Evolutionary conservation across 2,888 invertebrate species (phyloP), one percentile per base, ranked within the genome.

Genomic region (Chymomyza procnemis): DNA sequence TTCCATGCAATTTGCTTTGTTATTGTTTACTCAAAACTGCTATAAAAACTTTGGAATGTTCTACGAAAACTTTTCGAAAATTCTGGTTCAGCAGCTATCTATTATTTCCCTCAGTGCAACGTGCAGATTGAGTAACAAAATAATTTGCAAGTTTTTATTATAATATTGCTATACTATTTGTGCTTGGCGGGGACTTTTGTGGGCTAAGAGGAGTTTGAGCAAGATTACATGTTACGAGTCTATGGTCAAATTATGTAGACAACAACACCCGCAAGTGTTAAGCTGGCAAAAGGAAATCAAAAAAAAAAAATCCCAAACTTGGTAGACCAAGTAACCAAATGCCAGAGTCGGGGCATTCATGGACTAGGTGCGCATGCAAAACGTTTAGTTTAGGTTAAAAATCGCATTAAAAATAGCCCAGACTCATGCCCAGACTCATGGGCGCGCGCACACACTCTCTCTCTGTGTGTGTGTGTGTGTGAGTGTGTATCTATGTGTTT

Each of bases 241-340:
- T 34, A 9, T 16, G 26, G 26, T 34, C 22, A 86, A 81, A 80
- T 83, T 85, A 82, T 84, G 79, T 79, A 76, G 85, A 73, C 82
- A 78, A 85, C 75, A 87, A 85, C 86, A 87, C 88, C 86, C 88
- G 88, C 88, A 88, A 88, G 86, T 87, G 85, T 78, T 84, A 85
- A 85, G 79, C 88, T 79, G 79, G 79, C 77, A 76, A 59, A 55
- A 55, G 19, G 19, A 22, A 55, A 55, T 14, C 16, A 9, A 55
- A 55, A 55, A 12, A 21, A 81, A 76, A 73, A 67, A 66, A 82
- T 12, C 30, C n/a, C n/a, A n/a, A n/a, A n/a, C n/a, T n/a, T 4
- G 26, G 26, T 26, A 26, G 26, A 41, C 34, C 12, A 41, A 41
- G 34, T 34, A 80, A 73, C 67, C 63, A 55, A 70, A 79, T 76